phyloP scores from a whole-genome alignment of 2,113 vertebrate genomes.

The Tenrec ecaudatus region DNA sequence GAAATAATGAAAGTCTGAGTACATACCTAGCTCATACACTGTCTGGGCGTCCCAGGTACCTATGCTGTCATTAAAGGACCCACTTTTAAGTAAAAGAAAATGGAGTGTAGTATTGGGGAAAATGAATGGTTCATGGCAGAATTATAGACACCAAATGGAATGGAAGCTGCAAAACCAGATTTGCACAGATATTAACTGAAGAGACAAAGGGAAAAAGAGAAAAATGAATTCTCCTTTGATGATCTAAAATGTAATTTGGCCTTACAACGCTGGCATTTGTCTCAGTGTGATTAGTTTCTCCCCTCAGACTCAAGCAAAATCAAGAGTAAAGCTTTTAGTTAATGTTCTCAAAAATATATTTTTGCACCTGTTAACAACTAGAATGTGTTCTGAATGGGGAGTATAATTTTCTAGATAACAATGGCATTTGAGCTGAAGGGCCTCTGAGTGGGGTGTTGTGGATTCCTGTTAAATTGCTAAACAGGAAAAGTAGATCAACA shows the following conservation, averaged over 20 bases:
- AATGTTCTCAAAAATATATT: not conserved
- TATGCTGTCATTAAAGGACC: not conserved
- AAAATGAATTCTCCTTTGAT: constrained; percentile 47
- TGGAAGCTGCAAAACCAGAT: constrained; percentile 55
- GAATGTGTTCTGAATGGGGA: constrained; percentile 44
- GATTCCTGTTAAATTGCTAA: not conserved
- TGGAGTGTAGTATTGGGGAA: not conserved
- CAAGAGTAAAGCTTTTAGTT: constrained; percentile 53
- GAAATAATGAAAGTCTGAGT: constrained; percentile 7
- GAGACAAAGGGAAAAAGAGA: not conserved
- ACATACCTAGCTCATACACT: not conserved
- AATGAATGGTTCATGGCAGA: constrained; percentile 38
- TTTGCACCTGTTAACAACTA: not conserved
- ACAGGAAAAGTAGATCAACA: not conserved
- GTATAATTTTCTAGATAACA: constrained; percentile 55
- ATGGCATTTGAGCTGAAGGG: not conserved
- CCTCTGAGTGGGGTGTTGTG: not conserved
- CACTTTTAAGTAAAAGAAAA: constrained; percentile 40
- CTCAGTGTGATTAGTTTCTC: constrained; percentile 66
- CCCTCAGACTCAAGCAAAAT: constrained; percentile 54
- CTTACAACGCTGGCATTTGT: constrained; percentile 55
- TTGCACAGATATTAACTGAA: constrained; percentile 1
- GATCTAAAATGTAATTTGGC: constrained; percentile 78
- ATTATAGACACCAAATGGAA: constrained; percentile 54
- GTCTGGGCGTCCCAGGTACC: not conserved